Percentiles rank a stretch among this genome's conserved stretches.
phyloP scores from a whole-genome alignment of 2,113 vertebrate species.

The Percina caprodes region DNA sequence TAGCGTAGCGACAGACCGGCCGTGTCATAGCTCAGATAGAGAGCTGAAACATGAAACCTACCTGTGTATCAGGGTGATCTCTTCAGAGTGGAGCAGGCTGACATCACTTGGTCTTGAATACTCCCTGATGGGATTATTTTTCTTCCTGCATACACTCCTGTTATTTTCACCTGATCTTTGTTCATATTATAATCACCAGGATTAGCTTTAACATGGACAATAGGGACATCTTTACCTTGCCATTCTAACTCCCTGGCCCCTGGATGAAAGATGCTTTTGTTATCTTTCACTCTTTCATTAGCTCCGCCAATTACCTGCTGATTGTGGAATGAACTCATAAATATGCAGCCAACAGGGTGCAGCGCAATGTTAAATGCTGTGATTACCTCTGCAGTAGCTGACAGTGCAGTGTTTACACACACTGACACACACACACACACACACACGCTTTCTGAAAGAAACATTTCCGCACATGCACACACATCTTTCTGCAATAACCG shows the following conservation, averaged over 20 bases:
- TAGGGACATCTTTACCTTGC: neutral
- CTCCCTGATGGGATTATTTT: neutral
- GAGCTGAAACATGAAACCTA: neutral
- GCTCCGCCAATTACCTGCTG: conserved; percentile 19
- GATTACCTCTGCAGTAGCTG: conserved; percentile 20
- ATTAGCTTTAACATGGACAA: neutral
- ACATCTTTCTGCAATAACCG: too few relatives aligned
- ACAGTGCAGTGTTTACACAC: neutral
- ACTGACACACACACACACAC: neutral
- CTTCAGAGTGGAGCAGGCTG: neutral
- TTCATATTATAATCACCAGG: neutral
- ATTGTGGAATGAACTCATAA: conserved; percentile 26
- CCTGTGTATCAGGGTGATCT: neutral
- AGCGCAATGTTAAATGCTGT: conserved; percentile 26
- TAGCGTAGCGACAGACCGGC: too few relatives aligned
- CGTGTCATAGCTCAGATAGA: neutral
- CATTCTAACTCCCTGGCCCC: neutral
- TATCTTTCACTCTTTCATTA: conserved; percentile 30
- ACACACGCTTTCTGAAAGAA: too few relatives aligned
- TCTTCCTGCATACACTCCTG: neutral
- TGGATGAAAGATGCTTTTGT: conserved; percentile 3
- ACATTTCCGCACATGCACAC: neutral
- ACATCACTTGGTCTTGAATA: neutral
- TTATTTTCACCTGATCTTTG: neutral
- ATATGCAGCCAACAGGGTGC: conserved; percentile 2